These are phyloP conservation scores for cattle (Bos taurus) DNA, from an alignment of 2,113 vertebrate genomes.

Conservation along the genomic window ARS-UCD2.0 NC_037338.1:41750001-41750500, in stretches of 20 bases:
- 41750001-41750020: not conserved
- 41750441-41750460: slow-evolving; percentile 30
- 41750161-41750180: not conserved
- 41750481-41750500: slow-evolving; percentile 38
- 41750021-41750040: not conserved
- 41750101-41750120: not conserved
- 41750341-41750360: not conserved
- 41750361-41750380: not conserved
- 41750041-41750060: not conserved
- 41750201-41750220: not conserved
- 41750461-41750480: not conserved
- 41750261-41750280: not conserved
- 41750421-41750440: slow-evolving; percentile 1
- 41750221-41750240: not conserved
- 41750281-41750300: not conserved
- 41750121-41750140: not conserved
- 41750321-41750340: not conserved
- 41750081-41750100: slow-evolving; percentile 13
- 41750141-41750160: not conserved
- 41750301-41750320: not conserved
- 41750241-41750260: not conserved
- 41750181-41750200: slow-evolving; percentile 2
- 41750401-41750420: not conserved
- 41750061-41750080: slow-evolving; percentile 20
- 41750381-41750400: not conserved